Conservation (phyloP, 2,888 invertebrate species). For the Fragum sueziense region DNA sequence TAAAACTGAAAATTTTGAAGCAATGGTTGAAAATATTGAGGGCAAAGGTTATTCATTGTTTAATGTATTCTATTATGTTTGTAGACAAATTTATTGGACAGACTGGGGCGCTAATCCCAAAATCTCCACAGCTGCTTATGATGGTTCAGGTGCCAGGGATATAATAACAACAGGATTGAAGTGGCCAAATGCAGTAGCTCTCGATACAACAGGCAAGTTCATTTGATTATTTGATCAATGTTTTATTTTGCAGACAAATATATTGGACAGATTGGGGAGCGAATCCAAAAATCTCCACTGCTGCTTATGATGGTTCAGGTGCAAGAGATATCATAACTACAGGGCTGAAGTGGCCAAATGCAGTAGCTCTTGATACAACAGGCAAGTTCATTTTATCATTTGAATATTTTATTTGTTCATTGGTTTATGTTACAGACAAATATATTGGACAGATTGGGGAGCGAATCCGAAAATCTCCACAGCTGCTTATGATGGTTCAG, state of each 20-base stretch:
- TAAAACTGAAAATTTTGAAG: too few relatives aligned
- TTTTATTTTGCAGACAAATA: slow-evolving; percentile 3
- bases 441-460: slow-evolving; percentile 32
- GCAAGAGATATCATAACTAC: slow-evolving; percentile 13
- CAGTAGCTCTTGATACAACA: slow-evolving; percentile 1
- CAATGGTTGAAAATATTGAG: too few relatives aligned
- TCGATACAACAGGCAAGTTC: background rate
- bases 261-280: slow-evolving; percentile 32
- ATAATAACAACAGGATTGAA: slow-evolving; percentile 15
- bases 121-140: slow-evolving; percentile 12
- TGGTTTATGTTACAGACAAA: background rate
- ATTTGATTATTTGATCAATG: background rate
- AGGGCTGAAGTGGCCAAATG: slow-evolving; percentile 24
- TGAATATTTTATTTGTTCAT: background rate
- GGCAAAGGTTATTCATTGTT: background rate
- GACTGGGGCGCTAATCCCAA: slow-evolving; percentile 10
- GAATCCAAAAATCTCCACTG: slow-evolving; percentile 2
- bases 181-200: slow-evolving; percentile 22
- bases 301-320: slow-evolving; percentile 16
- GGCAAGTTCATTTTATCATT: too few relatives aligned
- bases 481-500: slow-evolving; percentile 18
- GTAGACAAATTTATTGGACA: slow-evolving; percentile 21
- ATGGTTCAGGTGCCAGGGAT: background rate
- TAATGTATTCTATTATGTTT: background rate
- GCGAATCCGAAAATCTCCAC: slow-evolving; percentile 1